Evolutionary conservation across 1,140 invertebrate species (phyloP), one percentile per base, ranked within the genome.

Genomic region (Calephelis nemesis): DNA sequence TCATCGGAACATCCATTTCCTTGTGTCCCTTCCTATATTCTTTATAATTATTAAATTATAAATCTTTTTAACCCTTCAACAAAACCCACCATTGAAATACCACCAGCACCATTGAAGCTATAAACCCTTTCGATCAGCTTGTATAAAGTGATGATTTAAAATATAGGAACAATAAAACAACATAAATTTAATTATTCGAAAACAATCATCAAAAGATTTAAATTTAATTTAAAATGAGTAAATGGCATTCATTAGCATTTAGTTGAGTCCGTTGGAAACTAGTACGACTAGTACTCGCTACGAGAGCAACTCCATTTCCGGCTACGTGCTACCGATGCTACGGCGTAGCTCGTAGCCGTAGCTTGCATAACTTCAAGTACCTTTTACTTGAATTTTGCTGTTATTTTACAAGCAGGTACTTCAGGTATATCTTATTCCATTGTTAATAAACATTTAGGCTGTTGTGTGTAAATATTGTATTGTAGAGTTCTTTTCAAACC

Each of bases 301-400:
- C 64, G 64, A 79, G 78, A 83, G 82, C 80, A 81, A 84, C 82
- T 87, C 79, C 76, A 83, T 88, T 87, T 85, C 78, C 81, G 78
- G 81, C 74, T 78, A 87, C 83, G 82, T 82, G 83, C 78, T 81
- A 85, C 81, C 77, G 74, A 77, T 74, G 74, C 82, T 83, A 84
- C 81, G 73, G 13, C 76, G 78, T 82, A 82, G 77, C 74, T 69
- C 76, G 75, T 75, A 79, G 79, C 68, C 69, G 67, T 76, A 79
- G 73, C 69, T 74, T 72, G 64, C 73, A 74, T 68, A 74, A 72
- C 75, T 74, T 72, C 72, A 70, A 81, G 77, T 80, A 74, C 76
- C 74, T 82, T 81, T 70, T 74, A 45, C 42, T 45, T 45, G 42
- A 45, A 45, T 74, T 73, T 82, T 75, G 76, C 76, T 69, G 71